A percentile compares a stretch with the other conserved stretches of the same genome.
Evolutionary conservation across 2,888 invertebrate species (phyloP).

Genomic region (Tricholauxania praeusta): DNA sequence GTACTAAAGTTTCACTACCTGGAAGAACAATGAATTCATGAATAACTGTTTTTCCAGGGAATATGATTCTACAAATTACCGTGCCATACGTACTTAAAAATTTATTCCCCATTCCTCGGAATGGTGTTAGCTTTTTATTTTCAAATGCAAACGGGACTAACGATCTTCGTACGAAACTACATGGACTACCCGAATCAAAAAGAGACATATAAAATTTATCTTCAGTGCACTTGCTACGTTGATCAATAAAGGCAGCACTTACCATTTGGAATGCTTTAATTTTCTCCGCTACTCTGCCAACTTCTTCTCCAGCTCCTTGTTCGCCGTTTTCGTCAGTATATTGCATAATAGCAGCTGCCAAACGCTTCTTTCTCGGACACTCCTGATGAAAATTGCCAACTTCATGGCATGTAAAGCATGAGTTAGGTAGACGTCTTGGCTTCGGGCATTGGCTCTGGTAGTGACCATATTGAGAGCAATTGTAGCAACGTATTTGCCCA

Average conservation of each 20-base stretch:
- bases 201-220: no score
- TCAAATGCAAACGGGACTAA: no score
- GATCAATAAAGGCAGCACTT: slow-evolving; percentile 19
- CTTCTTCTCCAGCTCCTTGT: no score
- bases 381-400: slow-evolving; percentile 30
- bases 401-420: slow-evolving; percentile 35
- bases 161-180: no score
- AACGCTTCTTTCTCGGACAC: slow-evolving; percentile 32
- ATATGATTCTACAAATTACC: no score
- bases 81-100: no score
- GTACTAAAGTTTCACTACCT: no score
- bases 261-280: slow-evolving; percentile 27
- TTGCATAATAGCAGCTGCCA: not conserved
- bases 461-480: slow-evolving; percentile 35
- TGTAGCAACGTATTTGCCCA: slow-evolving; percentile 21
- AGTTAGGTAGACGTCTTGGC: slow-evolving; percentile 28
- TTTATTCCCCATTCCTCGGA: no score
- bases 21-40: no score
- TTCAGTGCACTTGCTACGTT: slow-evolving; percentile 12
- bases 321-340: not conserved
- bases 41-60: no score
- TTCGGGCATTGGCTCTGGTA: slow-evolving; percentile 35
- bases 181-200: no score
- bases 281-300: not conserved
- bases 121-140: no score